Evolutionary conservation across 2,113 vertebrate genomes (phyloP).

Genomic region (Tychaedon coryphoeus): DNA sequence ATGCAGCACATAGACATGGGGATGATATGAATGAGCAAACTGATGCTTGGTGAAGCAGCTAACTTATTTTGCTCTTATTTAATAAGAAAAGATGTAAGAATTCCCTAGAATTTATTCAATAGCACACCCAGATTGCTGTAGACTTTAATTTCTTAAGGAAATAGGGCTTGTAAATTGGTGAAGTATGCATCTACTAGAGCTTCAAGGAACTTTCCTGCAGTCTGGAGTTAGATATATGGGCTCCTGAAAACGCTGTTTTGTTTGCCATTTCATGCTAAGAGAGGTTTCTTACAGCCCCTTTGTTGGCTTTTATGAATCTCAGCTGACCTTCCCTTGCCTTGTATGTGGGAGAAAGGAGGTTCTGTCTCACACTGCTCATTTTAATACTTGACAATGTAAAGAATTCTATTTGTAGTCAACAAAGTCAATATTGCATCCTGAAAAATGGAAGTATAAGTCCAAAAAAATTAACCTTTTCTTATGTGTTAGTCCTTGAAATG

Average conservation of each 20-base stretch:
- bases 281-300: not conserved
- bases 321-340: not conserved
- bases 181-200: not conserved
- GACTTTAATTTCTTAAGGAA: not conserved
- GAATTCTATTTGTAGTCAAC: not conserved
- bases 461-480: not conserved
- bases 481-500: not conserved
- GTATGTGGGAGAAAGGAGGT: not conserved
- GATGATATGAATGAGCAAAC: not conserved
- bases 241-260: not conserved
- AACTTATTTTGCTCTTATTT: not conserved
- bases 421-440: not conserved
- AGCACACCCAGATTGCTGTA: not conserved
- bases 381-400: not conserved
- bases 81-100: not conserved
- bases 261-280: not conserved
- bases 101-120: not conserved
- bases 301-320: not conserved
- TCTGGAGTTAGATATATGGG: not conserved
- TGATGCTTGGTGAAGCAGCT: not conserved
- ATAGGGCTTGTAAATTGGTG: not conserved
- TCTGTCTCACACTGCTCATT: not conserved
- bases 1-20: not conserved
- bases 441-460: not conserved
- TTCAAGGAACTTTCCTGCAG: not conserved